phyloP scores from a whole-genome alignment of 2,113 vertebrate species.

The Abramis brama region DNA sequence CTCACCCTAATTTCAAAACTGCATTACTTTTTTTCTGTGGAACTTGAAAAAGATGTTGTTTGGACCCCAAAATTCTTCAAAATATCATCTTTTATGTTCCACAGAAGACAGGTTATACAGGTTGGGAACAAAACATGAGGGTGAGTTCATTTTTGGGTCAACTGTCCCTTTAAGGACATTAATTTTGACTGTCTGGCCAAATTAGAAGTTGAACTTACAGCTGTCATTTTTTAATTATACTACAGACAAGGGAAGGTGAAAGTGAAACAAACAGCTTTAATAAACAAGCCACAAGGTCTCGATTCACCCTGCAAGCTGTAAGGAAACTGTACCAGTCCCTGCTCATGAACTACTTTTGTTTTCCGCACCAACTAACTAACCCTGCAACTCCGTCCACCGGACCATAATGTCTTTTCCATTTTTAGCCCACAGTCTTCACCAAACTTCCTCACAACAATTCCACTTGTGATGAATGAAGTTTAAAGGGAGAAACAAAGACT shows the following conservation, averaged over 20 bases:
- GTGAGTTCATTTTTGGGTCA: background rate
- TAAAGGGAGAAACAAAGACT: constrained; percentile 1
- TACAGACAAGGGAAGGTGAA: constrained; percentile 39
- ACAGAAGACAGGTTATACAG: background rate
- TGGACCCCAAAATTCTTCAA: background rate
- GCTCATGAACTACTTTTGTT: constrained; percentile 33
- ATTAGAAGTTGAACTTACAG: background rate
- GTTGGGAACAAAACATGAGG: background rate
- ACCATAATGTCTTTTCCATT: constrained; percentile 57
- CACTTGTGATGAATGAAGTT: constrained; percentile 40
- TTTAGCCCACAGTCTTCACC: constrained; percentile 47
- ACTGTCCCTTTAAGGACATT: background rate
- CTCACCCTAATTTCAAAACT: background rate
- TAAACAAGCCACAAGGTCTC: background rate
- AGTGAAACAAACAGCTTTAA: constrained; percentile 27
- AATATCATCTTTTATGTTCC: background rate
- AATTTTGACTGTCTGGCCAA: background rate
- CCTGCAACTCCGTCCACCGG: background rate
- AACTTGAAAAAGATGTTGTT: background rate
- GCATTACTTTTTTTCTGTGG: background rate
- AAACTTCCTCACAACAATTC: constrained; percentile 50
- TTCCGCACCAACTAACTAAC: constrained; percentile 7
- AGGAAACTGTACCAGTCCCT: constrained; percentile 42
- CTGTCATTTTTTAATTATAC: background rate
- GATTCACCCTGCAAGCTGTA: constrained; percentile 38